Evolutionary conservation across 1,140 invertebrate genomes (phyloP).

Genomic region (Holcopasites calliopsidis): DNA sequence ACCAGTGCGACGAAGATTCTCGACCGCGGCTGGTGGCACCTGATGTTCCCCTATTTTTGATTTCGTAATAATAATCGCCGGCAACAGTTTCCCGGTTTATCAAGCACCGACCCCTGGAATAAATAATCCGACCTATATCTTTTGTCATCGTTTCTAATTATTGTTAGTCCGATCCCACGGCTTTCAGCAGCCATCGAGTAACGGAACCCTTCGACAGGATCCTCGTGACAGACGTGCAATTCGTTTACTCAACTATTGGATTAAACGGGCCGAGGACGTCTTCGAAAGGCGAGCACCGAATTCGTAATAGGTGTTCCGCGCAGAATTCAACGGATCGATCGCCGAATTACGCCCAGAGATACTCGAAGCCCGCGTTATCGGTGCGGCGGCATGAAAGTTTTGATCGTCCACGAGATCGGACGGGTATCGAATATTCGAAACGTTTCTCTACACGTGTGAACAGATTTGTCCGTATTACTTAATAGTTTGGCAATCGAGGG

Average conservation of each 20-base stretch:
- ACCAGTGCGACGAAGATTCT: constrained; percentile 37
- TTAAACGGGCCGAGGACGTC: not conserved
- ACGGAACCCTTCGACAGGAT: not conserved
- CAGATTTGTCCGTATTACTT: constrained; percentile 43
- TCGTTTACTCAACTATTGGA: not conserved
- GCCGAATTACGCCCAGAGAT: constrained; percentile 1
- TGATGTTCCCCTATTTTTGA: not conserved
- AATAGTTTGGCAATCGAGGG: constrained; percentile 39
- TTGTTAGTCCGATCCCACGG: not conserved
- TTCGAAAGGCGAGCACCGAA: not conserved
- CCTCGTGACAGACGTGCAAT: not conserved
- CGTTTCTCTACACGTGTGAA: not conserved
- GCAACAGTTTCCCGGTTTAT: too few relatives aligned
- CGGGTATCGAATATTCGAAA: not conserved
- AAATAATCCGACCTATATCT: too few relatives aligned
- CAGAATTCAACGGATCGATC: constrained; percentile 25
- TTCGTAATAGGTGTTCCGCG: not conserved
- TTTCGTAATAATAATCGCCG: too few relatives aligned
- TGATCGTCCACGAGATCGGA: not conserved
- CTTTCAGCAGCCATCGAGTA: not conserved
- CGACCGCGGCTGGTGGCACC: not conserved
- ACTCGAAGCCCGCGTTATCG: not conserved
- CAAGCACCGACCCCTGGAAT: too few relatives aligned
- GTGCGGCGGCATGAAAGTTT: not conserved
- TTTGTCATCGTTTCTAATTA: not conserved